Conservation (phyloP, 2,888 invertebrate species). For the Agrochola lota region DNA sequence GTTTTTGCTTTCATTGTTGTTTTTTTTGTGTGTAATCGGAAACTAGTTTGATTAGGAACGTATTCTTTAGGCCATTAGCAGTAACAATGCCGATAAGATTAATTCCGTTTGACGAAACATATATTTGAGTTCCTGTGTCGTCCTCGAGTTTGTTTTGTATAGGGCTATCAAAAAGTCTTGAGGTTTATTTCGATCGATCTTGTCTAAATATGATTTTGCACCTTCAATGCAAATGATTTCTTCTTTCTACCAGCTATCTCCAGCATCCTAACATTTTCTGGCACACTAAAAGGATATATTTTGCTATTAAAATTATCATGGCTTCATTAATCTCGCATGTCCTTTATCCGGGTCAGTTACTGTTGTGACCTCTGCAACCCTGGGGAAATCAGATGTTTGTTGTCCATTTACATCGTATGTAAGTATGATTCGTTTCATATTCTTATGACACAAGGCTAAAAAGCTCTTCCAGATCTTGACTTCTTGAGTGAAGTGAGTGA, state of each 20-base stretch:
- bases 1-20: constrained; percentile 60
- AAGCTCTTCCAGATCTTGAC: neutral
- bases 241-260: neutral
- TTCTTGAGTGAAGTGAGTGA: neutral
- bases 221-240: neutral
- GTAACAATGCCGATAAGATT: neutral
- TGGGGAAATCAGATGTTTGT: constrained; percentile 36
- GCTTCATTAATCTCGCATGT: constrained; percentile 4
- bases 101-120: neutral
- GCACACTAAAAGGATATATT: neutral
- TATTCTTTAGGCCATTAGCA: neutral
- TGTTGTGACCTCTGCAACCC: constrained; percentile 22
- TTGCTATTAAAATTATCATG: constrained; percentile 9
- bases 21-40: constrained; percentile 29
- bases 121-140: neutral
- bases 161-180: neutral
- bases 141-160: neutral
- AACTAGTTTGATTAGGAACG: constrained; percentile 17
- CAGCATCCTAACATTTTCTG: neutral
- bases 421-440: neutral
- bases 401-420: neutral
- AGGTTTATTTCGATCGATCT: neutral
- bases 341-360: constrained; percentile 16
- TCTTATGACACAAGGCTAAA: neutral
- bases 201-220: neutral